Evolutionary conservation across 2,113 vertebrate species (phyloP).

Genomic region (Epinephelus fuscoguttatus): DNA sequence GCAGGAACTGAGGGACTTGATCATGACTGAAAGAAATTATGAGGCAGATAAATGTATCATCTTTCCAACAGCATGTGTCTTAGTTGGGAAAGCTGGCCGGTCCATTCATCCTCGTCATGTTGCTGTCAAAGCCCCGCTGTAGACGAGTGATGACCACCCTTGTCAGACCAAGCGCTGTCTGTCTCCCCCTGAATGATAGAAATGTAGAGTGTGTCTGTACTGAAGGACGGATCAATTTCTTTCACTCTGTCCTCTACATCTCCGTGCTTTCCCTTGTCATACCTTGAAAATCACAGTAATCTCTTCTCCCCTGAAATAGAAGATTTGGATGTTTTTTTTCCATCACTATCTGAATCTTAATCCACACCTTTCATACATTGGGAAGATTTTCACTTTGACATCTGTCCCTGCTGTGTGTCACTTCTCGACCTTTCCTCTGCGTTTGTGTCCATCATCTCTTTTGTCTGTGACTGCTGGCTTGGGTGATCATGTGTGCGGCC

Average conservation of each 20-base stretch:
- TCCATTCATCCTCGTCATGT: constrained; percentile 82
- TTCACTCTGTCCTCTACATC: constrained; percentile 61
- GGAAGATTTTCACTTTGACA: constrained; percentile 49
- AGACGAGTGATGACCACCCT: constrained; percentile 81
- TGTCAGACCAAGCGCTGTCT: constrained; percentile 70
- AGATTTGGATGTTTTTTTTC: constrained; percentile 32
- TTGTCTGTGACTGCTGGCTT: constrained; percentile 69
- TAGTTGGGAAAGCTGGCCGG: constrained; percentile 62
- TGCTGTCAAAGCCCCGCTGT: constrained; percentile 79
- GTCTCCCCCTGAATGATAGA: constrained; percentile 81
- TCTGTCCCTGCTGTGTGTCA: constrained; percentile 67
- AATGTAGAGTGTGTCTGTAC: constrained; percentile 76
- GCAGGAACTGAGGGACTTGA: constrained; percentile 5
- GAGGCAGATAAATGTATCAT: constrained; percentile 60
- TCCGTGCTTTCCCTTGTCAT: constrained; percentile 61
- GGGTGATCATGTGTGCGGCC: constrained; percentile 58
- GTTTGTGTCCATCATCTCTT: constrained; percentile 62
- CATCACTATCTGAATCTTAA: constrained; percentile 56
- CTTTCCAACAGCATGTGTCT: constrained; percentile 54
- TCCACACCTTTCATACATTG: constrained; percentile 45
- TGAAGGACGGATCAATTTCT: constrained; percentile 79
- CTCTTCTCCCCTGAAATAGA: constrained; percentile 43
- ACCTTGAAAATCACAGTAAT: constrained; percentile 61
- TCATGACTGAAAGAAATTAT: constrained; percentile 54
- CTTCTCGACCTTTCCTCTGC: constrained; percentile 64